These are phyloP conservation scores for Hephaestus fuliginosus DNA, from an alignment of 2,797 vertebrate species.

Conservation along the genomic window DNA sequence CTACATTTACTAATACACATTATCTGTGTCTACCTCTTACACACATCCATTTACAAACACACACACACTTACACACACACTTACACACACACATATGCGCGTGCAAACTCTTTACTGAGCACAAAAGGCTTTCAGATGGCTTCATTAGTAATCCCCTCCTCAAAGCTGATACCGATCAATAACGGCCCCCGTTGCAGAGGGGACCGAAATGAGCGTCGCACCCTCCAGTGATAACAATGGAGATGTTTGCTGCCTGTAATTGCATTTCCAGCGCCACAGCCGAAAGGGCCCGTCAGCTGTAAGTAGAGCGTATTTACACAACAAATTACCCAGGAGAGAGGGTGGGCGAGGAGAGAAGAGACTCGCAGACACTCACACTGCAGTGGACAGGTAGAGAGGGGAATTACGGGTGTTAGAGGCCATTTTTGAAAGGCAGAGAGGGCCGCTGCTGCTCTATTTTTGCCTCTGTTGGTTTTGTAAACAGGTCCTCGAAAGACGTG, in stretches of 20 bases:
- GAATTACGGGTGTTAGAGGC: slow-evolving; percentile 59
- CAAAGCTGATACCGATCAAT: slow-evolving; percentile 84
- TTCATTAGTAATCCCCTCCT: slow-evolving; percentile 87
- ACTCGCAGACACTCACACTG: slow-evolving; percentile 55
- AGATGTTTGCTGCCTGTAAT: slow-evolving; percentile 88
- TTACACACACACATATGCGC: neutral
- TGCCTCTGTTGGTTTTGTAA: slow-evolving; percentile 31
- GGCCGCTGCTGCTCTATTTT: slow-evolving; percentile 47
- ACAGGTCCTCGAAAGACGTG: slow-evolving; percentile 32
- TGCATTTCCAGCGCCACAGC: slow-evolving; percentile 83
- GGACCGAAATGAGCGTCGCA: slow-evolving; percentile 78
- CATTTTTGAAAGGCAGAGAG: slow-evolving; percentile 54
- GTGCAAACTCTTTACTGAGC: slow-evolving; percentile 64
- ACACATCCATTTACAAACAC: slow-evolving; percentile 42
- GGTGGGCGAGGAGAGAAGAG: slow-evolving; percentile 51
- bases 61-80: slow-evolving; percentile 9
- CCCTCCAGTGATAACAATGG: slow-evolving; percentile 86
- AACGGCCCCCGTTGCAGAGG: slow-evolving; percentile 66
- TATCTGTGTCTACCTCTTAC: slow-evolving; percentile 32
- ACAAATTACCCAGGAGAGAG: slow-evolving; percentile 84
- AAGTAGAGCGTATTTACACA: slow-evolving; percentile 86
- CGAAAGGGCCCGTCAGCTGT: slow-evolving; percentile 80
- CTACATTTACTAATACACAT: slow-evolving; percentile 56
- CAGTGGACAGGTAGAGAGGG: slow-evolving; percentile 63
- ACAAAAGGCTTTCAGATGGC: slow-evolving; percentile 78